A percentile compares a stretch with the other conserved stretches of the same genome.
phyloP scores from a whole-genome alignment of 2,113 vertebrate genomes.

The Chloropsis cyanopogon region DNA sequence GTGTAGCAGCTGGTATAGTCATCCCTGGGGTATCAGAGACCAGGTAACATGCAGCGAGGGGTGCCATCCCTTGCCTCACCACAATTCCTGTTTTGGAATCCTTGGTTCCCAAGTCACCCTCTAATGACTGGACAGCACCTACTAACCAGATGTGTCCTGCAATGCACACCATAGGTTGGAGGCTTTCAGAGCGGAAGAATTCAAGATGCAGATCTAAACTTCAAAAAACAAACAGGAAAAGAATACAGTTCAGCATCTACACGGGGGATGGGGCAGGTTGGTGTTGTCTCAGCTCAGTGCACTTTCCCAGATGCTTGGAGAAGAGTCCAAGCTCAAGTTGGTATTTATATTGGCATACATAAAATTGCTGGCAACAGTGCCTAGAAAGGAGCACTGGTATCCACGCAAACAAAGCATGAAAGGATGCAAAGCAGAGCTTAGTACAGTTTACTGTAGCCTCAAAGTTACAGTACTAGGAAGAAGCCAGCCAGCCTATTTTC shows the following conservation, averaged over 20 bases:
- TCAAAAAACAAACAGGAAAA: slow-evolving; percentile 36
- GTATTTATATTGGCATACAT: slow-evolving; percentile 48
- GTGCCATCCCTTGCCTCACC: not conserved
- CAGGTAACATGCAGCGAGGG: not conserved
- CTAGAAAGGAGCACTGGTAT: slow-evolving; percentile 48
- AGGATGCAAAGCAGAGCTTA: slow-evolving; percentile 64
- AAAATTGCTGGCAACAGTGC: slow-evolving; percentile 38
- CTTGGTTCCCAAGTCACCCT: slow-evolving; percentile 13
- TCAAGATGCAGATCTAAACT: not conserved
- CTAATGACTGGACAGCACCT: not conserved
- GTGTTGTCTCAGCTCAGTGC: slow-evolving; percentile 55
- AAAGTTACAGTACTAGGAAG: slow-evolving; percentile 56
- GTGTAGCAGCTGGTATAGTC: not conserved
- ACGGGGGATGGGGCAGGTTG: slow-evolving; percentile 14
- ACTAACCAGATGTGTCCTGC: slow-evolving; percentile 4
- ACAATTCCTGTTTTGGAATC: not conserved
- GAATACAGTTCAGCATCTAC: slow-evolving; percentile 38
- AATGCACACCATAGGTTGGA: not conserved
- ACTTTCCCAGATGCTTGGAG: slow-evolving; percentile 50
- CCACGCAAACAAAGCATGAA: slow-evolving; percentile 56
- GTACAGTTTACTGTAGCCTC: slow-evolving; percentile 50
- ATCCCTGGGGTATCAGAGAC: not conserved
- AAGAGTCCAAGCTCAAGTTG: slow-evolving; percentile 51
- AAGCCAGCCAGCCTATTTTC: slow-evolving; percentile 46
- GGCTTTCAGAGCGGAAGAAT: slow-evolving; percentile 23